phyloP scores from a whole-genome alignment of 2,888 invertebrate species.

The Ichneumon xanthorius region DNA sequence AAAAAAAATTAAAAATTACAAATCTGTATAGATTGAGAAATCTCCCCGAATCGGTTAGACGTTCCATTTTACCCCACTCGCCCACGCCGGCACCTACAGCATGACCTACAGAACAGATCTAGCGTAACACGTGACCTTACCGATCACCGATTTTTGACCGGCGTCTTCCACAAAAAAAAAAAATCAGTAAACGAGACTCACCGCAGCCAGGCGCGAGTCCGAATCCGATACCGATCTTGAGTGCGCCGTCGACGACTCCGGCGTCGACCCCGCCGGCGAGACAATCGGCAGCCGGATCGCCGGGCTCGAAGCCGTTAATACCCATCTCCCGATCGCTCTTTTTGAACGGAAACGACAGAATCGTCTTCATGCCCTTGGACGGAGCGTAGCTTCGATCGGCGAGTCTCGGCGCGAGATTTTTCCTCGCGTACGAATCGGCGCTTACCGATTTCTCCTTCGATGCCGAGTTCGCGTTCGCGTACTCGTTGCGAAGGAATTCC shows the following conservation, averaged over 20 bases:
- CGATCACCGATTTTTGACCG: too few species aligned
- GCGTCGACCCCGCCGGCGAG: slow-evolving; percentile 59
- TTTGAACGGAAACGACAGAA: slow-evolving; percentile 53
- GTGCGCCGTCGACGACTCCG: slow-evolving; percentile 54
- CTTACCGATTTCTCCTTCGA: not conserved
- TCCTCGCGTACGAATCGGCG: not conserved
- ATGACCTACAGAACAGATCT: too few species aligned
- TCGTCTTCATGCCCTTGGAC: slow-evolving; percentile 48
- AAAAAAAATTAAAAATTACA: too few species aligned
- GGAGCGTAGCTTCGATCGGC: slow-evolving; percentile 11
- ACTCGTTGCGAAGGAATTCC: slow-evolving; percentile 21
- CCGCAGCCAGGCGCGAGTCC: slow-evolving; percentile 59
- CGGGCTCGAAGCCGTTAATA: slow-evolving; percentile 36
- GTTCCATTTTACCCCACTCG: too few species aligned
- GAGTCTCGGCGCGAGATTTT: slow-evolving; percentile 31
- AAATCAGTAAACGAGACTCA: slow-evolving; percentile 21
- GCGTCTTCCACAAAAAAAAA: too few species aligned
- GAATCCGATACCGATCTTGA: slow-evolving; percentile 61
- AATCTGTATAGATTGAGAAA: too few species aligned
- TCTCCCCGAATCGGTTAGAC: too few species aligned
- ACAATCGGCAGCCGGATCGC: slow-evolving; percentile 55
- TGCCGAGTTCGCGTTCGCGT: slow-evolving; percentile 1
- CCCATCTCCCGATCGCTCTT: slow-evolving; percentile 10
- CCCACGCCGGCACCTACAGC: too few species aligned
- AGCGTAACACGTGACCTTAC: too few species aligned